Evolutionary conservation across 1,140 invertebrate species (phyloP), one percentile per base, ranked within the genome.

Genomic region (Globodera ellingtonae): DNA sequence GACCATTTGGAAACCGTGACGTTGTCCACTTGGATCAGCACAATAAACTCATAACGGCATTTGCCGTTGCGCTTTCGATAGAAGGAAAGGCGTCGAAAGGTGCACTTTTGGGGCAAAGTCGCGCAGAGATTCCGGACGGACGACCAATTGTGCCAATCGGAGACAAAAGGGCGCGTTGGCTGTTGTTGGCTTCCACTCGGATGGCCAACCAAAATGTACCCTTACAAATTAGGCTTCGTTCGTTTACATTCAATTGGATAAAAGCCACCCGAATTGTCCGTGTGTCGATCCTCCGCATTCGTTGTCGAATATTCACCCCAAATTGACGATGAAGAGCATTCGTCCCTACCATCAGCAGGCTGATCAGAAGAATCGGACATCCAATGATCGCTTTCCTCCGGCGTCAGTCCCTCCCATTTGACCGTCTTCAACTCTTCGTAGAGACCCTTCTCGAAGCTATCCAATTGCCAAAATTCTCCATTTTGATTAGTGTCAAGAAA

Each of bases 91-190:
- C 46, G 65, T 24, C 59, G 65, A 47, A 77, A 77, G 52, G 69
- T 35, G 47, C 75, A 77, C 21, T 77, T 77, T 67, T 59, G 69
- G 48, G 75, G 75, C 10, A 77, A 15, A 24, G 48, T 44, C 21
- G 21, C 62, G 69, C 75, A 77, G 46, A 77, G 69, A 46, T 69
- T 59, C 24, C 48, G 10, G 21, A 77, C 24, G 24, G 62, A 24
- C 47, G 9, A 69, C 75, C 75, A 77, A 77, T 69, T 77, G 69
- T 69, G 48, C 52, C 59, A 77, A 77, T 77, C 35, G 69, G 24
- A 15, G 50, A 66, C n/a, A 48, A 77, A 77, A 35, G 24, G 24
- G 48, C 69, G 18, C 48, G 67, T 18, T 9, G 50, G 35, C 65
- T 35, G 21, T 46, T 56, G 52, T 8, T 66, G 24, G 65, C 56